Evolutionary conservation across 2,113 vertebrate species (phyloP).

Genomic region (Solea solea): DNA sequence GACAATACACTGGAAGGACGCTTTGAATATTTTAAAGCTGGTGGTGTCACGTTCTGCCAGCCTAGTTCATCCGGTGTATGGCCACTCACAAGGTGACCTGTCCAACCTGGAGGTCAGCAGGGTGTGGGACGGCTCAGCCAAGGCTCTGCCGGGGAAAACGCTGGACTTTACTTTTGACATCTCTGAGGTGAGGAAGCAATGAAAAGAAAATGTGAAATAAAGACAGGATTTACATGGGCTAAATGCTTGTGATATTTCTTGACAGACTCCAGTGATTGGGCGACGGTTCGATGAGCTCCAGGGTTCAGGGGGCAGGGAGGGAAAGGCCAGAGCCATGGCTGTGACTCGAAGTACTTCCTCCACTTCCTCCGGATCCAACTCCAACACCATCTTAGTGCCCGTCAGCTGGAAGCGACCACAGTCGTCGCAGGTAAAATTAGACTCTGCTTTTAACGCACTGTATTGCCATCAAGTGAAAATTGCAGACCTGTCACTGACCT

Average conservation of each 20-base stretch:
- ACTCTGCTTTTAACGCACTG: neutral
- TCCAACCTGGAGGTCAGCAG: slow-evolving; percentile 94
- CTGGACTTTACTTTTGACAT: slow-evolving; percentile 98
- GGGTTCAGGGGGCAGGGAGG: slow-evolving; percentile 88
- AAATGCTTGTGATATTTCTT: neutral
- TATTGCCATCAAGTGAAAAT: neutral
- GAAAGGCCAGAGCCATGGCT: slow-evolving; percentile 91
- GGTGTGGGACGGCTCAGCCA: slow-evolving; percentile 93
- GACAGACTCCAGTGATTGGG: slow-evolving; percentile 86
- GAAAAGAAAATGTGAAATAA: neutral
- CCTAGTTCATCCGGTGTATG: slow-evolving; percentile 90
- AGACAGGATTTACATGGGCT: neutral
- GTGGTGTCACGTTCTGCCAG: slow-evolving; percentile 97
- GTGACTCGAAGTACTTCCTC: slow-evolving; percentile 96
- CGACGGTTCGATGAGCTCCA: slow-evolving; percentile 94
- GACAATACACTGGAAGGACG: slow-evolving; percentile 97
- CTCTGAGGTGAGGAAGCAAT: slow-evolving; percentile 86
- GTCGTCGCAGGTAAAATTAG: slow-evolving; percentile 89
- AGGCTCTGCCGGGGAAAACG: slow-evolving; percentile 96
- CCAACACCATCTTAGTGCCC: slow-evolving; percentile 96
- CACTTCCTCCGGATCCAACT: slow-evolving; percentile 96
- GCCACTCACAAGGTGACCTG: slow-evolving; percentile 89
- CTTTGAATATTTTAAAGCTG: slow-evolving; percentile 95
- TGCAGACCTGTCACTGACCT: neutral
- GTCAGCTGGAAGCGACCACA: slow-evolving; percentile 99